Conservation (phyloP, 2,797 vertebrate species). For the Amazonetta brasiliensis region DNA sequence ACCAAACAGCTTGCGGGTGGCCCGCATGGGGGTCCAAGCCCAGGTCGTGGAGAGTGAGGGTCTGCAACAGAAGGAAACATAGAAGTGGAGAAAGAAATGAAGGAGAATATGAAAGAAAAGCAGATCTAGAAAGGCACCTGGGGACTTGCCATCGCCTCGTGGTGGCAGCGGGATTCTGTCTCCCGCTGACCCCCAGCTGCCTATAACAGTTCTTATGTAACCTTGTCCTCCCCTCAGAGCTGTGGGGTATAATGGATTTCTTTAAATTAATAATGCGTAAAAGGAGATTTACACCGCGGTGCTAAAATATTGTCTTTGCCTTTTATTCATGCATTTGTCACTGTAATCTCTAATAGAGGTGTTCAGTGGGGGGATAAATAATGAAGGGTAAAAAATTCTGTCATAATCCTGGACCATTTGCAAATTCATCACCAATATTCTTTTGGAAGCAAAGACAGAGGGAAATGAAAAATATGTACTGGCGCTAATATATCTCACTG, state of each 20-base stretch:
- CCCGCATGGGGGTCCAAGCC: background rate
- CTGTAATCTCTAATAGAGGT: constrained; percentile 80
- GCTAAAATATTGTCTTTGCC: constrained; percentile 83
- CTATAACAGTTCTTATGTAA: background rate
- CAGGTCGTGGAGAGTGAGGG: background rate
- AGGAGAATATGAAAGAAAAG: rapidly evolving
- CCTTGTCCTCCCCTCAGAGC: constrained; percentile 71
- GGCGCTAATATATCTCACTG: constrained; percentile 80
- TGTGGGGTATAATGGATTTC: constrained; percentile 72
- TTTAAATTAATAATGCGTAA: constrained; percentile 82
- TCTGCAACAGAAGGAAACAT: background rate
- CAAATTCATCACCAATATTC: constrained; percentile 85
- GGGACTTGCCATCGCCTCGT: rapidly evolving
- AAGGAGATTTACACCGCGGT: constrained; percentile 81
- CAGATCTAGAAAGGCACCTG: background rate
- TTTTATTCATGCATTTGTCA: constrained; percentile 85
- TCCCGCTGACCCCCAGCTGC: constrained; percentile 67
- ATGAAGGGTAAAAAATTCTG: constrained; percentile 77
- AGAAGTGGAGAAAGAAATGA: rapidly evolving
- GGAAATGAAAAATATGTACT: constrained; percentile 50
- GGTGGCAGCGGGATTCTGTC: background rate
- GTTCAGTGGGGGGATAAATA: constrained; percentile 81
- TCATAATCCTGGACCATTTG: constrained; percentile 81
- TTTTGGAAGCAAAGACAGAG: constrained; percentile 69
- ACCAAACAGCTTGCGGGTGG: background rate